Base-by-base conservation (phyloP, 2,888 invertebrate species). In the Norana najaformis region DNA sequence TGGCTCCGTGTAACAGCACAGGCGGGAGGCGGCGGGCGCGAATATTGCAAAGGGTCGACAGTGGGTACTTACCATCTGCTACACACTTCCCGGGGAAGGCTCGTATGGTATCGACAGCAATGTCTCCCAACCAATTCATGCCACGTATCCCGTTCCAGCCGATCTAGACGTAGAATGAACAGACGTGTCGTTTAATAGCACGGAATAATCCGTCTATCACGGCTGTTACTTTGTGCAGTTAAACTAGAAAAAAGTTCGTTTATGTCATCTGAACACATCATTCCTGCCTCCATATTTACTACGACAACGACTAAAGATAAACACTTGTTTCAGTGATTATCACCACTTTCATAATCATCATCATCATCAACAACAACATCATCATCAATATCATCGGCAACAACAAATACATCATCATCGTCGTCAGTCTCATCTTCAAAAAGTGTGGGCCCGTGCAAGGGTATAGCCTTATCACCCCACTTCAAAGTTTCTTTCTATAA, bases 91-190 rank as follows among this genome's bases (percentile, higher is more conserved):
- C 89, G 20, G 47, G n/a, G 36, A 34, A 34, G 34, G 53, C 35
- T n/a, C 89, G 41, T 23, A 89, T 37, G 8, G 41, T 89, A 37
- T 89, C 89, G 53, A 89, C 37, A 36, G 18, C 89, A 35, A 89
- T 89, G 89, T 89, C 89, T 34, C 89, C 89, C 82, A 89, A 34
- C 53, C 69, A 89, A 35, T 37, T 89, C 53, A 47, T 13, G 18
- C 89, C 89, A n/a, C 89, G 89, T 30, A 89, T 34, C 69, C 35
- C 89, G 23, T 69, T 23, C 89, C 89, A 89, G 18, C 82, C 89
- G 30, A 89, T 23, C 89, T 89, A 53, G 18, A 35, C 6, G 30
- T 5, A 88, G 23, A n/a, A 36, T 11, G 2, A 36, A 8, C 23
- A 34, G 14, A n/a, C n/a, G 88, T 37, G 23, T 88, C 11, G 3